Evolutionary conservation across 2,113 vertebrate genomes (phyloP).

Genomic region (Campylorhamphus procurvoides): DNA sequence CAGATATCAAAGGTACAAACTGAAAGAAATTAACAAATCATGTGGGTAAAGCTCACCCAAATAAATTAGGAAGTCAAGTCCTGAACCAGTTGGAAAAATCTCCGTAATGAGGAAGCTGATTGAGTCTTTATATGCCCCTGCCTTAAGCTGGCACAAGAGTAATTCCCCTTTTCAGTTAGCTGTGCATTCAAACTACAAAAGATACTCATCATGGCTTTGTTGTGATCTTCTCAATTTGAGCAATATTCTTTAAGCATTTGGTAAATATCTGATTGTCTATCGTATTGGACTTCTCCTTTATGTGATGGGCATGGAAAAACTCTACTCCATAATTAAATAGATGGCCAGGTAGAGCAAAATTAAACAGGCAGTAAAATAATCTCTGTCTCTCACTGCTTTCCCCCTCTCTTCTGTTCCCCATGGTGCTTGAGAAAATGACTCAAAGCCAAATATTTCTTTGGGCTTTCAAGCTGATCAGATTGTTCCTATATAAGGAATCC

Average conservation of each 20-base stretch:
- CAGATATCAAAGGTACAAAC: neutral
- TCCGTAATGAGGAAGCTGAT: neutral
- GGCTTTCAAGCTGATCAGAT: constrained; percentile 49
- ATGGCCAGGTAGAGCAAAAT: neutral
- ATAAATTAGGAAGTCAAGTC: neutral
- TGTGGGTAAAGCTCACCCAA: neutral
- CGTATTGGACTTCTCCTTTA: neutral
- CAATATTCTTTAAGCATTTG: neutral
- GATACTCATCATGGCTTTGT: neutral
- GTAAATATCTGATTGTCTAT: neutral
- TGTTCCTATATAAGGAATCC: constrained; percentile 61
- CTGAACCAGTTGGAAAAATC: neutral
- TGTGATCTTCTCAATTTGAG: neutral
- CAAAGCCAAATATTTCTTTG: constrained; percentile 58
- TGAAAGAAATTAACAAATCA: neutral
- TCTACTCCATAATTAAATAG: neutral
- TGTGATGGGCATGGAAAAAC: neutral
- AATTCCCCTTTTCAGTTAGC: neutral
- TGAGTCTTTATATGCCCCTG: neutral
- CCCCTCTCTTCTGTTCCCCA: neutral
- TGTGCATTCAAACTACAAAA: neutral
- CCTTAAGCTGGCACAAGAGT: neutral
- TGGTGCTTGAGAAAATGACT: constrained; percentile 9
- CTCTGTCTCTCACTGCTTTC: neutral
- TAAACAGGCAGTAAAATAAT: neutral